Evolutionary conservation across 2,113 vertebrate genomes (phyloP).

Genomic region (Gnathonemus echidnorhynchus): DNA sequence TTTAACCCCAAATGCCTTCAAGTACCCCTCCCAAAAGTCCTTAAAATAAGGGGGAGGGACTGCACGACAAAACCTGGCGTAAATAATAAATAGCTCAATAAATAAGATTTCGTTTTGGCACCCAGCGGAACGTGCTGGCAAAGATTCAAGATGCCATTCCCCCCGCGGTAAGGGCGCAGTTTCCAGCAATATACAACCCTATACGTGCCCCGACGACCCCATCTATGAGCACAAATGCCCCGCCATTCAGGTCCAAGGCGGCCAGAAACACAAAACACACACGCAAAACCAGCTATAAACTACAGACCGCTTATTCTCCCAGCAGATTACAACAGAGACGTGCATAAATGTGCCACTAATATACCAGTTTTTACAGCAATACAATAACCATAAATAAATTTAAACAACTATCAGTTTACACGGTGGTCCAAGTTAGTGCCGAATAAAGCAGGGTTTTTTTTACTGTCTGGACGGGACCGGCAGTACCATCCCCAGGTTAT

Average conservation of each 20-base stretch:
- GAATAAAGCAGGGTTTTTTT: background rate
- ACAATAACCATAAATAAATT: background rate
- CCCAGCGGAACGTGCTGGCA: background rate
- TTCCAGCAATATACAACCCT: background rate
- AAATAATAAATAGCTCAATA: constrained; percentile 9
- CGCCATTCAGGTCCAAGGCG: background rate
- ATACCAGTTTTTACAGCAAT: background rate
- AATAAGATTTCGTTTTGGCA: constrained; percentile 8
- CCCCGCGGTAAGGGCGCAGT: background rate
- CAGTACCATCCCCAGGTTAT: background rate
- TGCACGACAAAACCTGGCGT: constrained; percentile 21
- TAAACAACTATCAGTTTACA: background rate
- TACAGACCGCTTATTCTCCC: background rate
- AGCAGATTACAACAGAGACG: background rate
- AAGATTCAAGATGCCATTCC: background rate
- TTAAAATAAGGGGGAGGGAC: constrained; percentile 33
- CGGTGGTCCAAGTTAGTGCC: background rate
- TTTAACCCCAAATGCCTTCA: background rate
- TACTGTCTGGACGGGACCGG: background rate
- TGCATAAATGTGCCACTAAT: background rate
- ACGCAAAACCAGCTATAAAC: background rate
- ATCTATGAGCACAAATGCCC: background rate
- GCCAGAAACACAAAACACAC: background rate
- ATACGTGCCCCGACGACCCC: background rate
- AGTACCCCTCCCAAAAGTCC: constrained; percentile 26